A percentile compares a stretch with the other conserved stretches of the same genome.
These are phyloP conservation scores for Drosophila tanythrix DNA, from an alignment of 2,888 invertebrate species.

Conservation along the genomic window DNA sequence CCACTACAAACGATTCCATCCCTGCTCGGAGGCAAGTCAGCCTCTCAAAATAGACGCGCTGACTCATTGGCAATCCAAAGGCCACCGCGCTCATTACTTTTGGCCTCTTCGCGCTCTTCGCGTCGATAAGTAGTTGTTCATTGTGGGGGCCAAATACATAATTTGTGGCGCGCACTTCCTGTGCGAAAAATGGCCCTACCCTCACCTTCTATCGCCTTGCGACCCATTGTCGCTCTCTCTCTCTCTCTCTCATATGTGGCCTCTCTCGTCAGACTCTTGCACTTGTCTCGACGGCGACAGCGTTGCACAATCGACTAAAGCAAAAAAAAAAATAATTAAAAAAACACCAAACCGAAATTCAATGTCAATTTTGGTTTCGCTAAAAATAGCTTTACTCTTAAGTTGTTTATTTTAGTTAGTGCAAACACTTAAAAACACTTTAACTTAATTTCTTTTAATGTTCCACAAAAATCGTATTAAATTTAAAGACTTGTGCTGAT, in stretches of 20 bases:
- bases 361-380: conserved; percentile 71
- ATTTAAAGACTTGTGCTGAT: conserved; percentile 1
- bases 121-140: conserved; percentile 6
- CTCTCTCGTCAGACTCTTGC: conserved; percentile 57
- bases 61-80: conserved; percentile 54
- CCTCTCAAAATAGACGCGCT: conserved; percentile 59
- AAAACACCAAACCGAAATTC: conserved; percentile 56
- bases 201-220: conserved; percentile 23
- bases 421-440: conserved; percentile 35
- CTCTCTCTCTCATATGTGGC: conserved; percentile 31
- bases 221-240: conserved; percentile 25
- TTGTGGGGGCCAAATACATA: conserved; percentile 54
- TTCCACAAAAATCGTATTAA: conserved; percentile 9
- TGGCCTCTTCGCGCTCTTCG: conserved; percentile 14
- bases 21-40: conserved; percentile 25
- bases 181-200: conserved; percentile 28
- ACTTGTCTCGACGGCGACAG: conserved; percentile 49
- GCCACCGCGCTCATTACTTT: conserved; percentile 15
- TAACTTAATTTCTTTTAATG: conserved; percentile 30
- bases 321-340: conserved; percentile 15
- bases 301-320: conserved; percentile 64
- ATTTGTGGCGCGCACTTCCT: conserved; percentile 61
- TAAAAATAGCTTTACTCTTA: conserved; percentile 64
- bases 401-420: conserved; percentile 62
- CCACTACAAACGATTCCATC: background rate